Conservation (phyloP, 2,888 invertebrate species). For the Tachina grossa region DNA sequence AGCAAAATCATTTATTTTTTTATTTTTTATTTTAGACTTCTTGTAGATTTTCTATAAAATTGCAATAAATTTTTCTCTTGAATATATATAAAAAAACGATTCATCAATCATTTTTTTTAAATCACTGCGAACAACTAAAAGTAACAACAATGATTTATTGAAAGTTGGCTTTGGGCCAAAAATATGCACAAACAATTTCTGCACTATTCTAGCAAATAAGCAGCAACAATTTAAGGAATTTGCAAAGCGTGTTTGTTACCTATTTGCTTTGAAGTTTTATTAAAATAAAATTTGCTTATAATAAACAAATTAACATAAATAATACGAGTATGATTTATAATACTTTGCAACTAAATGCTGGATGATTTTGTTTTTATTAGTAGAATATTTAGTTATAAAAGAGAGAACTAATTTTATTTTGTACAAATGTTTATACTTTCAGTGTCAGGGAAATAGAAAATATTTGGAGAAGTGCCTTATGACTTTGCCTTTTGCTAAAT, state of each 20-base stretch:
- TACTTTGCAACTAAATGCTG: neutral
- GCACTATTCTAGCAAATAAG: neutral
- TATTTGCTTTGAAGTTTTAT: neutral
- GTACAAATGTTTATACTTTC: too few relatives aligned
- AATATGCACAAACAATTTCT: neutral
- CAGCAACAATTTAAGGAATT: constrained; percentile 8
- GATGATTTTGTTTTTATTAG: neutral
- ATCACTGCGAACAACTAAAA: constrained; percentile 21
- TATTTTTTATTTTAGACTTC: neutral
- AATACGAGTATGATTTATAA: neutral
- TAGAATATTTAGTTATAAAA: too few relatives aligned
- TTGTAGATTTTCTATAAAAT: constrained; percentile 4
- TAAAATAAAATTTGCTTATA: constrained; percentile 13
- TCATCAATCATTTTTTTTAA: constrained; percentile 32
- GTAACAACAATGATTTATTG: constrained; percentile 20
- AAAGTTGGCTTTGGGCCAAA: constrained; percentile 15
- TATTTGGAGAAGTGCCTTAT: too few relatives aligned
- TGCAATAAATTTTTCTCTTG: neutral
- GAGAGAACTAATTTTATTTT: too few relatives aligned
- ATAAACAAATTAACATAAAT: constrained; percentile 15
- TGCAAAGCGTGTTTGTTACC: constrained; percentile 1
- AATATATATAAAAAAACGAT: neutral
- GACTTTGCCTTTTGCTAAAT: too few relatives aligned
- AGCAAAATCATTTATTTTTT: neutral
- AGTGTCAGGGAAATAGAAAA: too few relatives aligned